Evolutionary conservation across 1,140 invertebrate species (phyloP).

Genomic region (Diuraphis noxia): DNA sequence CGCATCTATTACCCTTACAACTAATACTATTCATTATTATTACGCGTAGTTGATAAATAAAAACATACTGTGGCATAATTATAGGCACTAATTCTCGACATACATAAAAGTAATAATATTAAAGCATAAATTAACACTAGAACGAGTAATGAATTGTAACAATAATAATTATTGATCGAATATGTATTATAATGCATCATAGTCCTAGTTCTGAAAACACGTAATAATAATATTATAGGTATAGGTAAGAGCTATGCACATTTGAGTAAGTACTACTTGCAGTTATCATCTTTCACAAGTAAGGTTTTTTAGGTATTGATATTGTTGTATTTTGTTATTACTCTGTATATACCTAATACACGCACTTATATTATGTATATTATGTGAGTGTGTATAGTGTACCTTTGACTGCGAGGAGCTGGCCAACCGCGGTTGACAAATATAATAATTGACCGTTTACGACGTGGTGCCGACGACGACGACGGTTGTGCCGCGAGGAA

Average conservation of each 20-base stretch:
- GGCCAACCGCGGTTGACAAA: too few species aligned
- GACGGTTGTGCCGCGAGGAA: neutral
- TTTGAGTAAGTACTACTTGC: neutral
- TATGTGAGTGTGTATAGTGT: neutral
- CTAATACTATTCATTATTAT: neutral
- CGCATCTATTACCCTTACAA: too few species aligned
- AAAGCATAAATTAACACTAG: neutral
- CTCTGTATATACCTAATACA: neutral
- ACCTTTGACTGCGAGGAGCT: conserved; percentile 1
- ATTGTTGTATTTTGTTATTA: neutral
- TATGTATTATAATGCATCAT: neutral
- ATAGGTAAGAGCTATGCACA: too few species aligned
- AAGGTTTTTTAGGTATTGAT: too few species aligned
- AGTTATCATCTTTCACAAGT: neutral
- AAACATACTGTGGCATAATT: neutral
- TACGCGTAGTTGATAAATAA: neutral
- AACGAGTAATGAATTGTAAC: neutral
- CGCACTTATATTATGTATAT: neutral
- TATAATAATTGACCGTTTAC: neutral
- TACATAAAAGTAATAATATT: neutral
- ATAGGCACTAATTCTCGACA: neutral
- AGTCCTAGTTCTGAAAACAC: neutral
- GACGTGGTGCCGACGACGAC: neutral
- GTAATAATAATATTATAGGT: neutral
- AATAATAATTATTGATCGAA: neutral